These are phyloP conservation scores for Melanostoma scalare DNA, from an alignment of 2,888 invertebrate species.

Conservation along the genomic window DNA sequence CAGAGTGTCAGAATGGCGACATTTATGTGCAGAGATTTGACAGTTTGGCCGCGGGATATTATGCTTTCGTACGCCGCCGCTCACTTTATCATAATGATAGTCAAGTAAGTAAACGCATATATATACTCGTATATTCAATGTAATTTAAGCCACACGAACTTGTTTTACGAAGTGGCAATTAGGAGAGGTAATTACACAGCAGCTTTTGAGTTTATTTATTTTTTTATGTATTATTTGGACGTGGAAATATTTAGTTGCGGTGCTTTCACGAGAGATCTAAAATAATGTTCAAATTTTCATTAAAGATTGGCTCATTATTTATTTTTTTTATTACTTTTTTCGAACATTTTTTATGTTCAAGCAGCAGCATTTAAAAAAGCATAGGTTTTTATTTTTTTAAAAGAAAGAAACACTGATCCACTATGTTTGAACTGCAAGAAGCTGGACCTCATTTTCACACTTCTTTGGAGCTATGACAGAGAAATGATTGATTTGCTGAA, in stretches of 20 bases:
- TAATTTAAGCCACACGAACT: conserved; percentile 47
- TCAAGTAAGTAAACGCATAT: conserved; percentile 4
- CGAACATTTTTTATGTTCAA: too few species aligned
- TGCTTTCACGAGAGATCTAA: too few species aligned
- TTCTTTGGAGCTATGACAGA: too few species aligned
- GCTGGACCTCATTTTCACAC: too few species aligned
- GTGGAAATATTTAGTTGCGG: conserved; percentile 3
- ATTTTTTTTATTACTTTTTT: too few species aligned
- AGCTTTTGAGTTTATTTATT: background rate
- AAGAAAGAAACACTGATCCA: too few species aligned
- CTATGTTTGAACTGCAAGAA: too few species aligned
- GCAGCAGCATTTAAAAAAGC: too few species aligned
- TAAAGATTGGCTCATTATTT: too few species aligned
- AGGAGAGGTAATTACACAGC: conserved; percentile 19
- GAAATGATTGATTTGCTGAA: too few species aligned
- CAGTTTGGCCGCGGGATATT: conserved; percentile 42
- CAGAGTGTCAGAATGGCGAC: conserved; percentile 55
- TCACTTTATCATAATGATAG: conserved; percentile 22
- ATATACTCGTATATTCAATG: conserved; percentile 9
- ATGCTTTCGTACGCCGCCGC: conserved; percentile 14
- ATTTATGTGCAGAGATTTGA: conserved; percentile 49
- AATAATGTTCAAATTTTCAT: too few species aligned
- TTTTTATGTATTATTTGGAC: background rate
- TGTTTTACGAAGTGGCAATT: conserved; percentile 45
- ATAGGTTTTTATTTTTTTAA: too few species aligned